Evolutionary conservation across 2,888 invertebrate species (phyloP), one percentile per base, ranked within the genome.

Genomic region (Agrilus mali): DNA sequence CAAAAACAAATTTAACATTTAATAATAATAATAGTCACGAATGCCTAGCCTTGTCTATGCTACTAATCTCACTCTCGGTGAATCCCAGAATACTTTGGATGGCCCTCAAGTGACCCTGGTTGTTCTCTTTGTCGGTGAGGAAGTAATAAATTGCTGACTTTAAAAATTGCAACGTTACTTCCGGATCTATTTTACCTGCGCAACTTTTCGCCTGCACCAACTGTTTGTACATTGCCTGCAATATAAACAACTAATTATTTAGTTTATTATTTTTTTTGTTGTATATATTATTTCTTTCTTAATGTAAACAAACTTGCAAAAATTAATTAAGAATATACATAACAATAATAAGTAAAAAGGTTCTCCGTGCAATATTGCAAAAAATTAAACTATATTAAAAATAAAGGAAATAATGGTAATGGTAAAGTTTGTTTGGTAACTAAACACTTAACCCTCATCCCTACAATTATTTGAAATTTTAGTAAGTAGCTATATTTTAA

Each of bases 111-210:
- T 93, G 93, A 13, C 89, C 87, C 56, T 84, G 84, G 43, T 85
- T 83, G 60, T 90, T 89, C 63, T 92, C 89, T 54, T 82, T 83
- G 62, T 92, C 90, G 3, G 90, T 86, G 45, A 93, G 73, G 67
- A 90, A 93, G 65, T 93, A 92, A 65, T 89, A 93, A 58, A 93
- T 79, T 42, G 93, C 92, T 48, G 92, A 92, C 68, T 90, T 92
- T 49, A 93, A 75, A 70, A 93, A 93, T 66, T 89, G 88, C 59
- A 93, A 71, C 15, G 89, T 90, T 52, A 92, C 83, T 68, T 89
- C 88, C n/a, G 92, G 88, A 69, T 92, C 90, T 44, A 86, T 79
- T 53, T 75, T 77, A 52, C 75, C 77, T 64, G 79, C 81, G 27
- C 27, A 27, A 62, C 69, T 78, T 66, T 82, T 82, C 51, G 84